These are phyloP conservation scores for Paradoxurus hermaphroditus DNA, from an alignment of 2,113 vertebrate genomes.

Conservation along the genomic window DNA sequence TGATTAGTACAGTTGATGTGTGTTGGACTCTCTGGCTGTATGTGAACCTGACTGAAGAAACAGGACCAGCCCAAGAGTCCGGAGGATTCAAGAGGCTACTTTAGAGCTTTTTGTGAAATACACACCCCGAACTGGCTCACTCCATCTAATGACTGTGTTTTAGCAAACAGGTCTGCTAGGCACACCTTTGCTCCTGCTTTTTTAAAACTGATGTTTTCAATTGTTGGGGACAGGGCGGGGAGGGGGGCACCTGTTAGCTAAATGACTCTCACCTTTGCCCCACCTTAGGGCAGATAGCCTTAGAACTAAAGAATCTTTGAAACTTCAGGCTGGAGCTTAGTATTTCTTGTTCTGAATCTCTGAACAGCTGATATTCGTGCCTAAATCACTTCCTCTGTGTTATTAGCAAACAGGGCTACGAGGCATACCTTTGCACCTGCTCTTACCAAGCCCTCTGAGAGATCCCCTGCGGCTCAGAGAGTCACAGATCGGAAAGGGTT, in stretches of 20 bases:
- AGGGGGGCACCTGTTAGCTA: no score
- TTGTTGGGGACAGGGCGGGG: no score
- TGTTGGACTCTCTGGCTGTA: not conserved
- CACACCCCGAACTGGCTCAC: not conserved
- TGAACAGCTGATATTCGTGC: not conserved
- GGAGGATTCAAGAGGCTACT: not conserved
- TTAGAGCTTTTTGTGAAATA: not conserved
- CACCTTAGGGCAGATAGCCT: not conserved
- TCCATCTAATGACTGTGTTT: no score
- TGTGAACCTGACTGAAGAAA: not conserved
- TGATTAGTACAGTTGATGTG: not conserved
- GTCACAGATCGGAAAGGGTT: not conserved
- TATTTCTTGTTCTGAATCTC: not conserved
- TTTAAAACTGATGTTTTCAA: not conserved
- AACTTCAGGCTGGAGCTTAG: not conserved
- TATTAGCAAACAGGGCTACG: not conserved
- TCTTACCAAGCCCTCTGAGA: not conserved
- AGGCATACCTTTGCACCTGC: not conserved
- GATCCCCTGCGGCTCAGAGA: not conserved
- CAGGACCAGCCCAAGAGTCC: not conserved
- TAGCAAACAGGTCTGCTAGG: no score
- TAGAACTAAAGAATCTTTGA: not conserved
- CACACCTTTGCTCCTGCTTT: no score
- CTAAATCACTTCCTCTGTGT: not conserved
- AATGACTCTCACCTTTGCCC: not conserved